Evolutionary conservation across 2,888 invertebrate genomes (phyloP), one percentile per base, ranked within the genome.

Genomic region (Philereme transversata): DNA sequence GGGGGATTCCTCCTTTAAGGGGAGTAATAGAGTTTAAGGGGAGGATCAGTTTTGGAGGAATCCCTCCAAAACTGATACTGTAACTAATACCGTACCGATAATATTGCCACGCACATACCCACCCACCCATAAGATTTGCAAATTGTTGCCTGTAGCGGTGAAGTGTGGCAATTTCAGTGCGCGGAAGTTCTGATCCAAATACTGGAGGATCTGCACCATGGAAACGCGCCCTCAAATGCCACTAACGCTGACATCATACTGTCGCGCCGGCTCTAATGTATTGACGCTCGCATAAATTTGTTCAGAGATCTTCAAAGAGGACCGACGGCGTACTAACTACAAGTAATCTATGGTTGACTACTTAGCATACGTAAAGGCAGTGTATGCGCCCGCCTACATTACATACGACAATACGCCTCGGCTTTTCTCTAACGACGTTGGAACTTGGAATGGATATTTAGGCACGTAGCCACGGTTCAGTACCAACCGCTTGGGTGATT

Each of bases 261-360:
- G 79, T 71, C 73, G 73, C 66, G 74, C 77, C 77, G 60, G 58
- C 51, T 80, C 85, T 87, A 85, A 86, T 82, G 81, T 86, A 84
- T 87, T 82, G 83, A 82, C 83, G 81, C 74, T 76, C 72, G 79
- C 82, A 84, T 85, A 85, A 84, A 86, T 86, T 83, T 82, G 83
- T 79, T 73, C 78, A 62, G 74, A 78, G 76, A 80, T 69, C 75
- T 77, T 83, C 74, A 80, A 81, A 77, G 72, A 64, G 70, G 58
- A 4, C 74, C 69, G 69, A 67, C 69, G 57, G 57, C 66, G 63
- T 67, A 67, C 59, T 5, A 34, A 53, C 63, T 59, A 52, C 47
- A 41, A 40, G 34, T 53, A 49, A 53, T 55, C 62, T 62, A 59
- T 56, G 58, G 45, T 43, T 11, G 10, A 8, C 50, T 63, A 57